Evolutionary conservation across 2,113 vertebrate species (phyloP), one percentile per base, ranked within the genome.

Genomic region (Oncorhynchus kisutch): DNA sequence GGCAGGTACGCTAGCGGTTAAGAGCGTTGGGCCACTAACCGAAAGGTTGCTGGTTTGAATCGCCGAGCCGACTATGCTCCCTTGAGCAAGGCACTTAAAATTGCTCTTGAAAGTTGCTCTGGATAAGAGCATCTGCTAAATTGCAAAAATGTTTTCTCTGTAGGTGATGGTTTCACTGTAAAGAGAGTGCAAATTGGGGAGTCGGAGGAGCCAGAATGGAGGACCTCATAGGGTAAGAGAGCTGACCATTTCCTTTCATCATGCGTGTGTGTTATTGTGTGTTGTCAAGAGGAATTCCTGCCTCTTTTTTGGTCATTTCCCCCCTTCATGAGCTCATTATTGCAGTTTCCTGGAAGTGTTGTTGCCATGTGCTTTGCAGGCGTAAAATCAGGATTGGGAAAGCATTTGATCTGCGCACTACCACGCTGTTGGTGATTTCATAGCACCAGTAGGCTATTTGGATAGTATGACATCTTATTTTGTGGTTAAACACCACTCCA

Each of bases 191-290:
- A 3, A 48, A 18, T 54, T 80, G 69, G 84, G 82, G 81, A 83
- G 74, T 48, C 69, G 3, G 51, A 4, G 54, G 86, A 82, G 75
- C 88, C 80, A 90, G 80, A 81, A 93, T 92, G 92, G 92, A 92
- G 65, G 85, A 90, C 24, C 85, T 92, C 68, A 70, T 88, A 67
- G 90, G 86, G 92, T 93, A 88, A 91, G 92, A 76, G 3, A 39
- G 9, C 76, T 29, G 59, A 59, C 69, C 29, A 5, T 48, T 73
- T 72, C 75, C 12, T 39, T 13, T 31, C 12, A 31, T 14, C 13
- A 4, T 67, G 29, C 6, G 12, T 5, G 4, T 68, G 66, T 68
- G 66, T 68, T 29, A 7, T 1, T 34, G 67, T 68, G 2, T 29
- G 22, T 67, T 20, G 25, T 67, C 24, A 16, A 14, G 25, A 79